Evolutionary conservation across 2,888 invertebrate genomes (phyloP), one percentile per base, ranked within the genome.

Genomic region (Eupithecia exiguata): DNA sequence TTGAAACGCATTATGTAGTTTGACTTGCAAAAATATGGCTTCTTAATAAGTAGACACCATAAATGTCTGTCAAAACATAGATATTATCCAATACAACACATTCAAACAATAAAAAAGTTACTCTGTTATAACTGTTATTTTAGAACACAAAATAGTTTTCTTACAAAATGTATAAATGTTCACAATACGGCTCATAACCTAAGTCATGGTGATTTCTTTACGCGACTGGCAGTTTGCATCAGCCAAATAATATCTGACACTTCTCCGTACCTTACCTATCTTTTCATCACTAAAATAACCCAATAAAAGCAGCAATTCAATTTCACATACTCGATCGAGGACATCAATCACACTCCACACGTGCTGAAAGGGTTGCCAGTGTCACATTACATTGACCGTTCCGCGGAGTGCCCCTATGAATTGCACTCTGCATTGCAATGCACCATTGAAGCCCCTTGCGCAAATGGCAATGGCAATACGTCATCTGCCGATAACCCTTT

Each of bases 341-440:
- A 65, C 12, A 79, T 77, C 82, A 80, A 80, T 87, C 83, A 88
- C 84, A 83, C 85, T 78, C 78, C 75, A 90, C 92, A 92, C 91
- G 92, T 92, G 92, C 86, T 89, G 86, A 88, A 86, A 86, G 58
- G 88, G 87, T 87, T 81, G 87, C 85, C 75, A 88, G 92, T 92
- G 88, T 94, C 87, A 81, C 86, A 86, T 94, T 93, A 88, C 93
- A 70, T 66, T 69, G 88, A 87, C 89, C 88, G 88, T 88, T 81
- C 83, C 91, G 88, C 58, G 46, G 84, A 92, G 89, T 92, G 86
- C 94, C 94, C 94, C 91, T 93, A 94, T 94, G 88, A 89, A 90
- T 93, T 91, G 92, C 94, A 93, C 21, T 40, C 65, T 65, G 65
- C 38, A 65, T 89, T 80, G 91, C 90, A 86, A 88, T 93, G 92